Evolutionary conservation across 2,113 vertebrate species (phyloP).

Genomic region (Zosterops japonicus): DNA sequence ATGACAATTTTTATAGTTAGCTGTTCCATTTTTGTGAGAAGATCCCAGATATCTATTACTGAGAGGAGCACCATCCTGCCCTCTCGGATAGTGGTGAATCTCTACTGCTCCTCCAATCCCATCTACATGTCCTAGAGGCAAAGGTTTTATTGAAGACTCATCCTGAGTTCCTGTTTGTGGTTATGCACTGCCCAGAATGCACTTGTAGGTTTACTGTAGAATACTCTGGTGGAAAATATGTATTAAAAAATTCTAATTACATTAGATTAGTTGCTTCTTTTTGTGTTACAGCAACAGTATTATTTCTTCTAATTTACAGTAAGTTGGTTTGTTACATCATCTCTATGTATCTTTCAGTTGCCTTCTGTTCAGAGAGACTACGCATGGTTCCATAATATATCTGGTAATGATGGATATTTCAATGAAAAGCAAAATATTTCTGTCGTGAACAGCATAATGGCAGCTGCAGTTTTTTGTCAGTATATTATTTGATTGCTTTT

Average conservation of each 20-base stretch:
- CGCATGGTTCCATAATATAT: not conserved
- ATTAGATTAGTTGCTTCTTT: not conserved
- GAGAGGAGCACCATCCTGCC: not conserved
- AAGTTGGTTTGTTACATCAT: not conserved
- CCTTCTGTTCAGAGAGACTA: not conserved
- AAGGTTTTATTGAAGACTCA: not conserved
- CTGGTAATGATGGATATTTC: not conserved
- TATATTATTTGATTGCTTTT: not conserved
- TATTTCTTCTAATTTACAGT: not conserved
- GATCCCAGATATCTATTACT: not conserved
- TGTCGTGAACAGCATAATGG: not conserved
- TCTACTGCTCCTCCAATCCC: not conserved
- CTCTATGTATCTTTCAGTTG: not conserved
- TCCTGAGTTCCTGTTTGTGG: not conserved
- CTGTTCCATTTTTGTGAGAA: not conserved
- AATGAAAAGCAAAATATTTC: not conserved
- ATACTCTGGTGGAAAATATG: fast-evolving
- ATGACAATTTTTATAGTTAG: not conserved
- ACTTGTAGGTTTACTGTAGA: not conserved
- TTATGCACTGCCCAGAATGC: not conserved
- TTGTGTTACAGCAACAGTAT: not conserved
- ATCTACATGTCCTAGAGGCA: not conserved
- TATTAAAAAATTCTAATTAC: not conserved
- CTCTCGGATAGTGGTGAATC: not conserved
- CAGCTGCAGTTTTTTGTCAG: not conserved